These are phyloP conservation scores for Acanthoscelides obtectus DNA, from an alignment of 2,888 invertebrate genomes.

Conservation along the genomic window DNA sequence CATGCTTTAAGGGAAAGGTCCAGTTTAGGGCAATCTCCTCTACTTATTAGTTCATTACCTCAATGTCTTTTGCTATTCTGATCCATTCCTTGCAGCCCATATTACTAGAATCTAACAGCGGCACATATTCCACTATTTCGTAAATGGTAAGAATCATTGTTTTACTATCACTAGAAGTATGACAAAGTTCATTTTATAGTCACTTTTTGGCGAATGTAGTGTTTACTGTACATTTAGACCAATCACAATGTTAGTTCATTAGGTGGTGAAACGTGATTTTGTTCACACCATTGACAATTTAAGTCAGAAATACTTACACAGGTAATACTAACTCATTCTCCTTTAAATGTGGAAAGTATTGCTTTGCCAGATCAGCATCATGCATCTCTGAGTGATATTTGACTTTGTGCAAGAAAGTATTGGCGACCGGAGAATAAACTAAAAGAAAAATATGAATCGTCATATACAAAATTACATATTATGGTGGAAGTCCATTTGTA, in stretches of 20 bases:
- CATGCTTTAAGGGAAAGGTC: too few relatives aligned
- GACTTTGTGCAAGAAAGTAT: slow-evolving; percentile 65
- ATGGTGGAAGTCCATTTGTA: too few relatives aligned
- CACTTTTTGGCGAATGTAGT: too few relatives aligned
- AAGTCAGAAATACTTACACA: slow-evolving; percentile 29
- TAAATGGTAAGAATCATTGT: slow-evolving; percentile 57
- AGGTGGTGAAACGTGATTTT: too few relatives aligned
- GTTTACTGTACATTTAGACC: too few relatives aligned
- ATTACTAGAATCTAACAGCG: slow-evolving; percentile 87
- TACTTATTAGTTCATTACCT: slow-evolving; percentile 64
- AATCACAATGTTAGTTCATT: too few relatives aligned
- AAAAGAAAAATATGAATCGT: slow-evolving; percentile 38
- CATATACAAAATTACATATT: too few relatives aligned
- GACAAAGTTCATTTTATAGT: slow-evolving; percentile 4
- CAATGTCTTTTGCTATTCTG: slow-evolving; percentile 79
- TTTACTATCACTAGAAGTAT: slow-evolving; percentile 9
- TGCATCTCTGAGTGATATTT: slow-evolving; percentile 74
- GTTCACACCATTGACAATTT: background rate
- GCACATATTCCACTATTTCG: slow-evolving; percentile 78
- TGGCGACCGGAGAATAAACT: slow-evolving; percentile 73
- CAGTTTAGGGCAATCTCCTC: too few relatives aligned
- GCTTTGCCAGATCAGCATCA: slow-evolving; percentile 65
- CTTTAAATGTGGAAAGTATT: slow-evolving; percentile 51
- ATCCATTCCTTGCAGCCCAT: slow-evolving; percentile 92
- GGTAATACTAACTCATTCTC: slow-evolving; percentile 39